A percentile compares a stretch with the other conserved stretches of the same genome.
These are phyloP conservation scores for Rana temporaria DNA, from an alignment of 2,113 vertebrate genomes.

Conservation along the genomic window DNA sequence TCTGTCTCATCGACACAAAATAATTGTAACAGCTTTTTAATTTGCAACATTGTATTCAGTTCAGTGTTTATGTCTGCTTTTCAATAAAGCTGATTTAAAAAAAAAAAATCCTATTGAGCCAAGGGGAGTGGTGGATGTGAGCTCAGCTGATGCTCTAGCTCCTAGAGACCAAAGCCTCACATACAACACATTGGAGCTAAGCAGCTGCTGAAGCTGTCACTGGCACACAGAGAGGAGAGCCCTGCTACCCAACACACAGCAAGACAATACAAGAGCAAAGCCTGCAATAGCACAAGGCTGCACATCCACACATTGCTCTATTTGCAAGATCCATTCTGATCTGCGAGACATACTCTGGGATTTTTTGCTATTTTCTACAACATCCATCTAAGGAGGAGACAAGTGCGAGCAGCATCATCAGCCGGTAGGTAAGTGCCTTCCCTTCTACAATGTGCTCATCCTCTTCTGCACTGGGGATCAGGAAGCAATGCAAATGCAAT, in stretches of 20 bases:
- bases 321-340: background rate
- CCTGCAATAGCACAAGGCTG: background rate
- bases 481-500: constrained; percentile 20
- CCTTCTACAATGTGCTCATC: no score
- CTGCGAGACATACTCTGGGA: constrained; percentile 18
- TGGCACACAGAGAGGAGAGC: constrained; percentile 14
- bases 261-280: background rate
- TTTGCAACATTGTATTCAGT: no score
- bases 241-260: constrained; percentile 3
- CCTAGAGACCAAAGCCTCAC: constrained; percentile 48
- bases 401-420: constrained; percentile 1
- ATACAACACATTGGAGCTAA: constrained; percentile 52
- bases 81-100: constrained; percentile 48
- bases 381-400: constrained; percentile 1
- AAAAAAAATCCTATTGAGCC: constrained; percentile 28
- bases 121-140: constrained; percentile 50
- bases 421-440: constrained; percentile 22
- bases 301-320: background rate
- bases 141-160: constrained; percentile 53
- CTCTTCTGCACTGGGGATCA: background rate
- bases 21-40: no score
- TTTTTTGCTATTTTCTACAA: background rate
- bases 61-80: background rate
- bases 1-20: no score
- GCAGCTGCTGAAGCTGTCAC: constrained; percentile 36